phyloP scores from a whole-genome alignment of 2,888 invertebrate species.

The Hipparchia sbordonii region DNA sequence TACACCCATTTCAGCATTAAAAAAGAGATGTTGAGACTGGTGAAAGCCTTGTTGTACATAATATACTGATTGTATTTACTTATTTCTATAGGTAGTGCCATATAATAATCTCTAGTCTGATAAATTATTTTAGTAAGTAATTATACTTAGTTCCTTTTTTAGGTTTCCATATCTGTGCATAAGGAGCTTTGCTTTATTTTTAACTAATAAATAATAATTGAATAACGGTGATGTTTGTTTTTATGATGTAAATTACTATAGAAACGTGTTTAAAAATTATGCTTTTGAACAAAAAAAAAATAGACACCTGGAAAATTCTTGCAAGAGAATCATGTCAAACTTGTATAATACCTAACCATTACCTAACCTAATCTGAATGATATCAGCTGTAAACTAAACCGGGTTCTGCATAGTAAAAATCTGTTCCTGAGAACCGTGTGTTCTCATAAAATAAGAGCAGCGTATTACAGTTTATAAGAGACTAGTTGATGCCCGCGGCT shows the following conservation, averaged over 20 bases:
- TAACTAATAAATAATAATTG: too few species aligned
- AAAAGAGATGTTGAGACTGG: constrained; percentile 21
- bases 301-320: background rate
- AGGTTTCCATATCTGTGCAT: background rate
- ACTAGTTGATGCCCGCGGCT: too few species aligned
- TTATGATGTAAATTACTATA: background rate
- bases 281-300: background rate
- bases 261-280: background rate
- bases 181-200: too few species aligned
- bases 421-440: background rate
- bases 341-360: background rate
- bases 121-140: constrained; percentile 1
- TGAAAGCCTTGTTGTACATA: constrained; percentile 8
- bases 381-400: background rate
- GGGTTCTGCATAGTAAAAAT: constrained; percentile 16
- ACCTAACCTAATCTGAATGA: constrained; percentile 8
- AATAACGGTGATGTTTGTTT: background rate
- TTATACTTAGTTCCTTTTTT: background rate
- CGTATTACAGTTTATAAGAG: constrained; percentile 31
- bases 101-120: constrained; percentile 45
- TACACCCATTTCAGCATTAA: constrained; percentile 26
- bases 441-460: constrained; percentile 19
- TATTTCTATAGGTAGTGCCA: constrained; percentile 30
- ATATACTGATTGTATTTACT: constrained; percentile 6
- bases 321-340: background rate